phyloP scores from a whole-genome alignment of 2,888 invertebrate genomes.

The Agrotis segetum region DNA sequence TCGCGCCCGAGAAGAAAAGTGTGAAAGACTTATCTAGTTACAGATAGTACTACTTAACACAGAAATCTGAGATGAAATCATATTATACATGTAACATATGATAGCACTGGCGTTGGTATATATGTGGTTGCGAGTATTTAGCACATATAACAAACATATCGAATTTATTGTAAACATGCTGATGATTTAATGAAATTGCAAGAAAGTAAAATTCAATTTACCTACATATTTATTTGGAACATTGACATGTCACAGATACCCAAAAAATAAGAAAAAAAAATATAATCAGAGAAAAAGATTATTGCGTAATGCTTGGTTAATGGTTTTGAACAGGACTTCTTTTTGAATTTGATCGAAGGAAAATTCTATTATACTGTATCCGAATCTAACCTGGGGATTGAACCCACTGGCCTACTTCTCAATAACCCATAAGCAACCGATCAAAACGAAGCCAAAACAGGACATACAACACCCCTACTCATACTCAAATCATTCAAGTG shows the following conservation, averaged over 20 bases:
- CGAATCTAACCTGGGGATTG: neutral
- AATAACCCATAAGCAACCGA: neutral
- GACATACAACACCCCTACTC: constrained; percentile 5
- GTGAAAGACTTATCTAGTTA: constrained; percentile 19
- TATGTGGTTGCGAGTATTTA: neutral
- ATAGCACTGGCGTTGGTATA: neutral
- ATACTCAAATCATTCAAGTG: constrained; percentile 58
- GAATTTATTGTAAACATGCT: too few relatives aligned
- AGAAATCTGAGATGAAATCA: constrained; percentile 20
- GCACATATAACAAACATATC: neutral
- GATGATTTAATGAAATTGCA: too few relatives aligned
- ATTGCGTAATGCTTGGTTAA: too few relatives aligned
- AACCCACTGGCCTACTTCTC: constrained; percentile 13
- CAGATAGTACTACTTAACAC: constrained; percentile 19
- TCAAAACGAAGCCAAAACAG: constrained; percentile 15
- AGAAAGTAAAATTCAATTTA: too few relatives aligned
- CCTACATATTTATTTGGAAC: too few relatives aligned
- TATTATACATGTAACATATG: too few relatives aligned
- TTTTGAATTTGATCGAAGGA: too few relatives aligned
- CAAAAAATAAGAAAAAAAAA: too few relatives aligned
- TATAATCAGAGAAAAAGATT: too few relatives aligned
- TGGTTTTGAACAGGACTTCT: too few relatives aligned
- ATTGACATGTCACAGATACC: too few relatives aligned
- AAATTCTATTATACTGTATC: neutral
- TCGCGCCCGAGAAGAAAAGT: constrained; percentile 31